Percentiles rank a stretch among this genome's conserved stretches.
Evolutionary conservation across 2,113 vertebrate species (phyloP).

Genomic region (Pseudopipra pipra): DNA sequence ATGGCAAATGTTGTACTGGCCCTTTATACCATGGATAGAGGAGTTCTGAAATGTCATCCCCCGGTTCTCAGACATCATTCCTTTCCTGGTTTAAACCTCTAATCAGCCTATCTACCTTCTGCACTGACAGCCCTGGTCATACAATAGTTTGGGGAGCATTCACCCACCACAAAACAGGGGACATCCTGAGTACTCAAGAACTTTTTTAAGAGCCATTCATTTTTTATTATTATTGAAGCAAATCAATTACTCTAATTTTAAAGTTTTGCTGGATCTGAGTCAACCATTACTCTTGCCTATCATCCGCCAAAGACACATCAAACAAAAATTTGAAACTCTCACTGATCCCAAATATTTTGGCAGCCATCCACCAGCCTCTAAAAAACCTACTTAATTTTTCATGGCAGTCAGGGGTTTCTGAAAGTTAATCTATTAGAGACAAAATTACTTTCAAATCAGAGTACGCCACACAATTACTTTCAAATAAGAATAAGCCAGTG

Average conservation of each 20-base stretch:
- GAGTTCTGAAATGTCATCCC: neutral
- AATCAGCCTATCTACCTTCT: neutral
- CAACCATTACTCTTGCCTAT: neutral
- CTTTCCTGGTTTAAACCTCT: neutral
- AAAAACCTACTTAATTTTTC: slow-evolving; percentile 12
- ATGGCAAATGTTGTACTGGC: neutral
- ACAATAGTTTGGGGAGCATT: neutral
- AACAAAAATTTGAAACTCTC: neutral
- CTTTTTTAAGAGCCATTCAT: neutral
- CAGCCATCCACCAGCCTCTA: neutral
- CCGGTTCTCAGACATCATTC: neutral
- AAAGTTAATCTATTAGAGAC: slow-evolving; percentile 25
- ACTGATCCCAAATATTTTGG: slow-evolving; percentile 36
- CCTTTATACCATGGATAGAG: neutral
- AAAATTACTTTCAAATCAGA: slow-evolving; percentile 40
- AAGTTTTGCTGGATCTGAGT: neutral
- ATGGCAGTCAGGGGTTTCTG: neutral
- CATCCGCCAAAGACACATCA: slow-evolving; percentile 27
- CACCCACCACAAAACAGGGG: neutral
- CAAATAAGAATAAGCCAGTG: neutral
- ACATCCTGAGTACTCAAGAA: neutral
- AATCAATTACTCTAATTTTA: slow-evolving; percentile 46
- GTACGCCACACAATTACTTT: slow-evolving; percentile 12
- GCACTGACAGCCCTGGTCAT: neutral
- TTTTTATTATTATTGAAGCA: slow-evolving; percentile 7